Base-by-base conservation (phyloP, 2,888 invertebrate genomes). In the Lepidocyrtinus sp. region DNA sequence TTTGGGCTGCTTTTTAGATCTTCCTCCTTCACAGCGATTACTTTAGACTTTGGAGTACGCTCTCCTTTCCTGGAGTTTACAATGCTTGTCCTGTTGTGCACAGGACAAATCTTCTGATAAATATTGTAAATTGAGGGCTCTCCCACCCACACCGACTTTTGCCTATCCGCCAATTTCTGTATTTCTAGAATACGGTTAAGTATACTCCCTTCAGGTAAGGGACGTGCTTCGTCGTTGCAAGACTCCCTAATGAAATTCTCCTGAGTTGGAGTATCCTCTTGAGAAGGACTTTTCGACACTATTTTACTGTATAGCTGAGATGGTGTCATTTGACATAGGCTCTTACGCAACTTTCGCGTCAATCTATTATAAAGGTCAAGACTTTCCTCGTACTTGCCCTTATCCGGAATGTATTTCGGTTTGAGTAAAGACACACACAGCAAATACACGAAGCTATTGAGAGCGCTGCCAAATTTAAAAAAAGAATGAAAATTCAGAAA, bases 151-250 rank as follows among this genome's bases (percentile, higher is more conserved):
- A 17, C 70, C 36, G 24, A 19, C 26, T 76, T 75, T n/a, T 73
- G 72, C 46, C 73, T 22, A 21, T 82, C 82, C 87, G 92, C 92
- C 63, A 92, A 88, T 88, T 90, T 90, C 88, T 94, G 93, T 71
- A 92, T 90, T 64, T 89, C 89, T 36, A 92, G 89, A 82, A 94
- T 91, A 75, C 91, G 89, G 62, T 91, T 91, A 55, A 94, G 88
- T 26, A 93, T 91, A 85, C 91, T 92, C 67, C 91, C 91, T 63
- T 87, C 85, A 0, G 92, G 91, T 59, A 92, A 88, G 26, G 83
- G 83, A 7, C 80, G 61, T 1, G 87, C 84, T 50, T 86, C 85
- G 82, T 73, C 81, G 70, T 70, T 82, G 68, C 83, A 83, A 2
- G 78, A 65, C 15, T 64, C 62, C 0, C 69, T 76, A 19, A 76